Conservation (phyloP, 2,888 invertebrate genomes). For the Gryllus longicercus region DNA sequence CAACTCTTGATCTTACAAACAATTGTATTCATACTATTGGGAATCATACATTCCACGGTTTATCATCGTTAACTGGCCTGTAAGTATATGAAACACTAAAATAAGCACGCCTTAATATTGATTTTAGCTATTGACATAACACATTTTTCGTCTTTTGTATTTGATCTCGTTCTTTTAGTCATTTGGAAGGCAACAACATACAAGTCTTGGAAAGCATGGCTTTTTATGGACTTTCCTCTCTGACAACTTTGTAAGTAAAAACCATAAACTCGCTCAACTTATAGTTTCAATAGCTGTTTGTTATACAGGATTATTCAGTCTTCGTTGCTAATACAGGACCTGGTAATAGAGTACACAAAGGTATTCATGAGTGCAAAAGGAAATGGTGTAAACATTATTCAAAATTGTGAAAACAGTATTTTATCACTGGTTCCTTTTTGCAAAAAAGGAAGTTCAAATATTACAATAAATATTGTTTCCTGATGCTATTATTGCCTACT, state of each 20-base stretch:
- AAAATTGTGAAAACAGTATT: not conserved
- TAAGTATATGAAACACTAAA: slow-evolving; percentile 41
- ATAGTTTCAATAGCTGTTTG: too few relatives aligned
- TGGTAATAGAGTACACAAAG: too few relatives aligned
- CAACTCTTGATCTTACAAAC: slow-evolving; percentile 43
- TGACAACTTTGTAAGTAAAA: slow-evolving; percentile 47
- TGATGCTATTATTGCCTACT: not conserved
- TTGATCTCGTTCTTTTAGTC: slow-evolving; percentile 39
- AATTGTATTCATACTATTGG: slow-evolving; percentile 44
- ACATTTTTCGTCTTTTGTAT: not conserved
- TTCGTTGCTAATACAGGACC: too few relatives aligned
- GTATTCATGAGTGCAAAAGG: too few relatives aligned
- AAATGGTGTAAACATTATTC: too few relatives aligned
- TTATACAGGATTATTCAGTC: too few relatives aligned
- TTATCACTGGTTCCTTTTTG: not conserved
- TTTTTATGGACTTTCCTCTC: slow-evolving; percentile 44
- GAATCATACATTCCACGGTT: slow-evolving; percentile 43
- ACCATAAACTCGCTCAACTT: not conserved
- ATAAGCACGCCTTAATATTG: not conserved
- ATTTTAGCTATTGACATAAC: not conserved
- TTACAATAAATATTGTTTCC: not conserved
- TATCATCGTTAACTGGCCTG: slow-evolving; percentile 41
- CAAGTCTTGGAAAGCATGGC: slow-evolving; percentile 41
- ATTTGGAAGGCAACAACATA: slow-evolving; percentile 44
- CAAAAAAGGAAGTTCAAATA: not conserved